Evolutionary conservation across 2,888 invertebrate genomes (phyloP).

Genomic region (Caradrina clavipalpis): DNA sequence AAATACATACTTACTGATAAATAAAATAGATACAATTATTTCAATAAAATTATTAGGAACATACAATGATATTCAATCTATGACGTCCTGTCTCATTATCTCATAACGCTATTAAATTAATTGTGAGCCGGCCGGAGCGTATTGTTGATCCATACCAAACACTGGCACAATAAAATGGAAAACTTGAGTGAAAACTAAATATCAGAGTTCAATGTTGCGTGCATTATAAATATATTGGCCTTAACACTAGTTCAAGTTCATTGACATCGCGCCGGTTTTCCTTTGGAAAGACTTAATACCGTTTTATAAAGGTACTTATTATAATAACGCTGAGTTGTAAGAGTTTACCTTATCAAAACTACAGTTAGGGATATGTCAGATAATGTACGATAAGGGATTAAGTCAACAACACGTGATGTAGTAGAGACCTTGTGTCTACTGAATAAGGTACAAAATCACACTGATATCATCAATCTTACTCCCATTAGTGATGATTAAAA

Average conservation of each 20-base stretch:
- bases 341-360: constrained; percentile 5
- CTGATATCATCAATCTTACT: neutral
- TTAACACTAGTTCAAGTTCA: constrained; percentile 48
- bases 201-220: neutral
- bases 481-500: neutral
- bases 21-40: neutral
- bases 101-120: too few species aligned
- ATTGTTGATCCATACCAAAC: neutral
- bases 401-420: neutral
- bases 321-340: neutral
- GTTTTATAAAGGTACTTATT: constrained; percentile 27
- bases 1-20: neutral
- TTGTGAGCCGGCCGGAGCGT: neutral
- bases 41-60: neutral
- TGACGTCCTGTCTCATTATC: neutral
- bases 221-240: constrained; percentile 1
- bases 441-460: neutral
- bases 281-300: constrained; percentile 16
- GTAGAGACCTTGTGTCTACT: neutral
- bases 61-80: neutral
- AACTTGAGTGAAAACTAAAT: neutral
- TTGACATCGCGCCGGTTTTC: constrained; percentile 30
- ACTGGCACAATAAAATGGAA: neutral
- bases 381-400: neutral
- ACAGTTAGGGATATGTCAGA: constrained; percentile 13